Percentiles rank a stretch among this genome's conserved stretches.
phyloP scores from a whole-genome alignment of 2,113 vertebrate species.

The Asarcornis scutulata region DNA sequence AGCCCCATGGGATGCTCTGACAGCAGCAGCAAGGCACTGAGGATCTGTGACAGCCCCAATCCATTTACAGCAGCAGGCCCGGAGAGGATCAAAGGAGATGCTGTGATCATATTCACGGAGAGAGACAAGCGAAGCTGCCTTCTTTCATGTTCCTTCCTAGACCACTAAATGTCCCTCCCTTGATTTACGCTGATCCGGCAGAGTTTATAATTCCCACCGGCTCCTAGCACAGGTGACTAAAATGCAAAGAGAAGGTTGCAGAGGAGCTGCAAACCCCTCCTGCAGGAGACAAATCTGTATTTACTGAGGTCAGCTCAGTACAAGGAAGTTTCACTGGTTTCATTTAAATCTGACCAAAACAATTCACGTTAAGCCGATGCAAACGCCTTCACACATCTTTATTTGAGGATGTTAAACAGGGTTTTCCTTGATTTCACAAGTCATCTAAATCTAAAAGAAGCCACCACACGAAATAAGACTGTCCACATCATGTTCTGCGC shows the following conservation, averaged over 20 bases:
- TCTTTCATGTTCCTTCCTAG: background rate
- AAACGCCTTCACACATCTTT: conserved; percentile 42
- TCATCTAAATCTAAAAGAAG: conserved; percentile 44
- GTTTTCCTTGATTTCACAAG: conserved; percentile 41
- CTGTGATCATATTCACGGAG: background rate
- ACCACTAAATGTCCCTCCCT: background rate
- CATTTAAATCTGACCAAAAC: conserved; percentile 49
- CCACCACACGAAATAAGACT: conserved; percentile 22
- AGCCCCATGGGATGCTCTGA: background rate
- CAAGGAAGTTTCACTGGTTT: background rate
- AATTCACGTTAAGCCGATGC: conserved; percentile 36
- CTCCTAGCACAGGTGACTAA: background rate
- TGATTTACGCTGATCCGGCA: background rate
- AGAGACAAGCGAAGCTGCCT: background rate
- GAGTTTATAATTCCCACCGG: background rate
- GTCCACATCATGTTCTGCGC: background rate
- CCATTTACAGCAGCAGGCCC: background rate
- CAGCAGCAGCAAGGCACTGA: background rate
- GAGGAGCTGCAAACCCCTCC: background rate
- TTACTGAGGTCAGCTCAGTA: conserved; percentile 15
- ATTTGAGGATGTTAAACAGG: conserved; percentile 51
- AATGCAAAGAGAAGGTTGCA: background rate
- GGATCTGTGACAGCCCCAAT: background rate
- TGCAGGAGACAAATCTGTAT: background rate
- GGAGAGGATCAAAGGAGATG: background rate